phyloP scores from a whole-genome alignment of 1,140 invertebrate species.

The Tenebrio molitor region DNA sequence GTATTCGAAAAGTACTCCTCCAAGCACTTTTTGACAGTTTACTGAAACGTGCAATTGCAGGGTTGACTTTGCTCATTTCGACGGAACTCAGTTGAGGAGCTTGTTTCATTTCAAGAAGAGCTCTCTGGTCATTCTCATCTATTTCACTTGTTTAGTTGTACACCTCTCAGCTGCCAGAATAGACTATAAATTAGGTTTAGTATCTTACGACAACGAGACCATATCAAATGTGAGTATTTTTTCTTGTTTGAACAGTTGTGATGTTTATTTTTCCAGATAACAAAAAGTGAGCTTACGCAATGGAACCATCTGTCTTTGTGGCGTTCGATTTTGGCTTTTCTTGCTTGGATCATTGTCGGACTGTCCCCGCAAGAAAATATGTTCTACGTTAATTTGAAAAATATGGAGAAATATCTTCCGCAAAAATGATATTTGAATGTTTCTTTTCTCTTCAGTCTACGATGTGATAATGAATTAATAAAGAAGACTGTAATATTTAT shows the following conservation, averaged over 20 bases:
- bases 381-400: slow-evolving; percentile 61
- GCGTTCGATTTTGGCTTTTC: slow-evolving; percentile 61
- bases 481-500: slow-evolving; percentile 40
- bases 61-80: slow-evolving; percentile 62
- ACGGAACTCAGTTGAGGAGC: slow-evolving; percentile 54
- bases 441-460: slow-evolving; percentile 27
- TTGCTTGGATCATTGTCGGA: slow-evolving; percentile 63
- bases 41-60: slow-evolving; percentile 53
- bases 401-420: slow-evolving; percentile 59
- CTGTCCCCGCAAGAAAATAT: slow-evolving; percentile 60
- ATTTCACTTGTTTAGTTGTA: slow-evolving; percentile 59
- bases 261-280: slow-evolving; percentile 59
- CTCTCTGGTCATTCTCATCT: slow-evolving; percentile 61
- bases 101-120: slow-evolving; percentile 60
- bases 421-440: slow-evolving; percentile 34
- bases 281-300: slow-evolving; percentile 56
- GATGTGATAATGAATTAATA: slow-evolving; percentile 33
- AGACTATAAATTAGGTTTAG: slow-evolving; percentile 62
- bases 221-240: slow-evolving; percentile 46
- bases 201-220: slow-evolving; percentile 50
- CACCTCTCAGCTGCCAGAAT: slow-evolving; percentile 61
- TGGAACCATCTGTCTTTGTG: slow-evolving; percentile 65
- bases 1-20: slow-evolving; percentile 63
- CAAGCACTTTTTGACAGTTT: neutral
- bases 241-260: neutral